Percentiles rank a stretch among this genome's conserved stretches.
These are phyloP conservation scores for Lanistes nyassanus DNA, from an alignment of 1,140 invertebrate genomes.

Conservation along the genomic window DNA sequence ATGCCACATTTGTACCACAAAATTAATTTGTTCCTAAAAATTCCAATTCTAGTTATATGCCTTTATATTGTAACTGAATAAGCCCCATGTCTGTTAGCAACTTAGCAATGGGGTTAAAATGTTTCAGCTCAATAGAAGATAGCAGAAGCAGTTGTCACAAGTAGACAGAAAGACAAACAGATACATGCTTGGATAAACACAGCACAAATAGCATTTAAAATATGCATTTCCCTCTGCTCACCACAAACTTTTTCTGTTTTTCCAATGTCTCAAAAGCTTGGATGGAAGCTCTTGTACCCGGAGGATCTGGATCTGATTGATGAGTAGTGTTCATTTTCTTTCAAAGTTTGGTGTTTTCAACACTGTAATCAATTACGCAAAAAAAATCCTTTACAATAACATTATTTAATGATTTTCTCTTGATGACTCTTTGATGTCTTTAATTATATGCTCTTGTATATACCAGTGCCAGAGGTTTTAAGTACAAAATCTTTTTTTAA, in stretches of 20 bases:
- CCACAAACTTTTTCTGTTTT: constrained; percentile 70
- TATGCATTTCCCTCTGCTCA: constrained; percentile 45
- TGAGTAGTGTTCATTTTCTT: background rate
- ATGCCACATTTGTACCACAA: background rate
- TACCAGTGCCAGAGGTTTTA: too few relatives aligned
- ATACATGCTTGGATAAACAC: too few relatives aligned
- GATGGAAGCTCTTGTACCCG: constrained; percentile 59
- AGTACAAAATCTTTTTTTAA: too few relatives aligned
- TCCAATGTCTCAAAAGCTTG: constrained; percentile 67
- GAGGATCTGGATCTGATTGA: too few relatives aligned
- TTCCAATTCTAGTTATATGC: background rate
- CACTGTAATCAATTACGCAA: background rate
- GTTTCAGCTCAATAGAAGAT: background rate
- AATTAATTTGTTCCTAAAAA: background rate
- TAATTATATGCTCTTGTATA: too few relatives aligned
- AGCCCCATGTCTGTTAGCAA: background rate
- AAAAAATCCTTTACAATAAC: background rate
- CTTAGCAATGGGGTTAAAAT: background rate
- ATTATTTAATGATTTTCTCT: background rate
- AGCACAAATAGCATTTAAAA: too few relatives aligned
- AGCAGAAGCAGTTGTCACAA: background rate
- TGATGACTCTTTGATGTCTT: background rate
- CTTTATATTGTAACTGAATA: background rate
- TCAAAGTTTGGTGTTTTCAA: background rate
- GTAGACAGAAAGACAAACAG: background rate